Conservation (phyloP, 1,140 invertebrate genomes). For the Penaeus vannamei region DNA sequence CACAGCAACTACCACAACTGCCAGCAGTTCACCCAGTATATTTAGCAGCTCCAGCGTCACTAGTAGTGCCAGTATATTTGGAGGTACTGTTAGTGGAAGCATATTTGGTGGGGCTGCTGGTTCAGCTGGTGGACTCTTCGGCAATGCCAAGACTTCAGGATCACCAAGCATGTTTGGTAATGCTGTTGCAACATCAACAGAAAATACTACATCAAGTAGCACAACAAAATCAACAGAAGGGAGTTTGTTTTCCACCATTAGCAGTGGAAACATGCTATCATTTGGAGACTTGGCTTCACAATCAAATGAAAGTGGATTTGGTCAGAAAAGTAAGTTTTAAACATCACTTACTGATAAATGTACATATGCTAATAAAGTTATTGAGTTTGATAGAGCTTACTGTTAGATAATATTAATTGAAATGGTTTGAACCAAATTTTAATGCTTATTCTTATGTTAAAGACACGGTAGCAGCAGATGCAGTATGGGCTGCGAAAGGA, state of each 20-base stretch:
- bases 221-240: conserved; percentile 12
- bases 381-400: not conserved
- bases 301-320: not conserved
- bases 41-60: conserved; percentile 70
- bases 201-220: conserved; percentile 2
- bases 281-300: conserved; percentile 39
- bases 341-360: not conserved
- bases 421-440: no score
- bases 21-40: conserved; percentile 57
- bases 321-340: conserved; percentile 29
- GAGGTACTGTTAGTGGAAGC: conserved; percentile 68
- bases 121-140: conserved; percentile 71
- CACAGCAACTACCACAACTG: conserved; percentile 69
- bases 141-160: not conserved
- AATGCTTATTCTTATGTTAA: not conserved
- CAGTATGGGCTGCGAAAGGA: conserved; percentile 31
- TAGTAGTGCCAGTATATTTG: conserved; percentile 3
- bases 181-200: not conserved
- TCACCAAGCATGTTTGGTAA: conserved; percentile 12
- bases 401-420: not conserved
- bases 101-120: conserved; percentile 64
- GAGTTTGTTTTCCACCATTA: not conserved
- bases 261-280: not conserved
- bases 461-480: not conserved
- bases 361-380: not conserved